Base-by-base conservation (phyloP, 2,888 invertebrate species). In the Apamea anceps region DNA sequence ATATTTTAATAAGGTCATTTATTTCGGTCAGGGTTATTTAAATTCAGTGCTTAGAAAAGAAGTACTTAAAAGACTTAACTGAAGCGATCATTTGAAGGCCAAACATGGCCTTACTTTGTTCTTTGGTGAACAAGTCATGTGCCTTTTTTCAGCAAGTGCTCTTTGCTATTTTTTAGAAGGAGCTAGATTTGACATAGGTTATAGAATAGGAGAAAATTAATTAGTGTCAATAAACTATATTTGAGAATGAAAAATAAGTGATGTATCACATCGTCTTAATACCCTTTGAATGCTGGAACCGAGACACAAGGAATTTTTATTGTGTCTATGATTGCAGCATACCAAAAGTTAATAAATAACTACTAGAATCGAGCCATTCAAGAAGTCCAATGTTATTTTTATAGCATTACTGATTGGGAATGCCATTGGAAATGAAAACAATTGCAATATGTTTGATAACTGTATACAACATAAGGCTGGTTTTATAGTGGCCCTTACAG, bases 1-100 rank as follows among this genome's bases (percentile, higher is more conserved):
- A 67, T 79, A 78, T 60, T 80, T 79, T 79, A 79, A 85, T 88
- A 72, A 90, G 88, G 87, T 85, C 86, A 88, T 85, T 80, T 84
- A 88, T 86, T 89, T 90, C 75, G 87, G 90, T 88, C 90, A 91
- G 79, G 90, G 88, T 82, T 90, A 77, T 88, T 79, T 85, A 71
- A 79, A 81, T 84, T 48, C 77, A 54, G 66, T 77, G 80, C 77
- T 87, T 82, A 80, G 78, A 68, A 79, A 83, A 84, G 72, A 85
- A 85, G 85, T 89, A 89, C 85, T 83, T 90, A 85, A 84, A 82
- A 82, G 76, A 83, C 74, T 82, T 87, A 85, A 85, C 71, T 63
- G 73, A 84, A 82, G 79, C 86, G 84, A 85, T 88, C 76, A 85
- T 91, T 73, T 82, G 37, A 77, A 79, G 81, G 82, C 76, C 77